phyloP scores from a whole-genome alignment of 92 coral and sea anemone genomes.

The Epizoanthus rinbou region DNA sequence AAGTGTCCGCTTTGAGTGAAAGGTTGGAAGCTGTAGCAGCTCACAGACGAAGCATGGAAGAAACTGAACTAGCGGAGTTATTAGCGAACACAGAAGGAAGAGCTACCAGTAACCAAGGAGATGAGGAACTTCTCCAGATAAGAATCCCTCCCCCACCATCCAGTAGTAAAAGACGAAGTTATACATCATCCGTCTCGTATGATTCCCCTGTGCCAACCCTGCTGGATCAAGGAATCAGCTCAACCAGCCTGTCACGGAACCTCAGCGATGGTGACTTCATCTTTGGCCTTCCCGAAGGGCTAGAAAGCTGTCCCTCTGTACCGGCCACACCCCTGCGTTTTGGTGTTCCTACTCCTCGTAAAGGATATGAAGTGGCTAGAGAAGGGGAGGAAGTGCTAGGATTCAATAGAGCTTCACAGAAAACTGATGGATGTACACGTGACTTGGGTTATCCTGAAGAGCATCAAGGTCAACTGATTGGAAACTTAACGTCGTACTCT shows the following conservation, averaged over 20 bases:
- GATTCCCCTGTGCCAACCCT: slow-evolving; percentile 35
- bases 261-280: slow-evolving; percentile 22
- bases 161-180: slow-evolving; percentile 38
- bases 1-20: slow-evolving; percentile 57
- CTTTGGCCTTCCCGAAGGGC: slow-evolving; percentile 1
- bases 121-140: slow-evolving; percentile 36
- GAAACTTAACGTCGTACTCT: neutral
- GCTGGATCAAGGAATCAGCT: slow-evolving; percentile 27
- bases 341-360: slow-evolving; percentile 8
- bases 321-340: neutral
- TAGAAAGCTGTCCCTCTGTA: neutral
- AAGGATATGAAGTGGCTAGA: neutral
- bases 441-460: neutral
- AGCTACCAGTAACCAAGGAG: neutral
- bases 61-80: slow-evolving; percentile 50
- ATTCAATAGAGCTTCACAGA: neutral
- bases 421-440: neutral
- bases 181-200: slow-evolving; percentile 31
- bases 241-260: slow-evolving; percentile 9
- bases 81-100: slow-evolving; percentile 45
- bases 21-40: slow-evolving; percentile 80
- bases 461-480: neutral
- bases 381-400: neutral
- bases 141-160: slow-evolving; percentile 41
- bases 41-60: slow-evolving; percentile 56